phyloP scores from a whole-genome alignment of 2,888 invertebrate species.

The Oligia strigilis region DNA sequence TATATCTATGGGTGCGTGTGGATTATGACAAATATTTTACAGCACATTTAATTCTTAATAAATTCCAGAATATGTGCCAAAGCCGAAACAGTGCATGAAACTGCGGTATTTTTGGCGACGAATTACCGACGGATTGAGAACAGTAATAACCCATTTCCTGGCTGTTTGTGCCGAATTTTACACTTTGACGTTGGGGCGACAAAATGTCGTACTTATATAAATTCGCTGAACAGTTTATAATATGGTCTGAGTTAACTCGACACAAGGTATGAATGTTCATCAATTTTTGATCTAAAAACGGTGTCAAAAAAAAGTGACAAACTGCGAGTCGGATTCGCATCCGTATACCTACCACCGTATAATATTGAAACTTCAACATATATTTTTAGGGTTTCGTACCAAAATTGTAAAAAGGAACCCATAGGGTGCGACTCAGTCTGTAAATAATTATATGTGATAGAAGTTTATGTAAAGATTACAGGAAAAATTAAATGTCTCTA shows the following conservation, averaged over 20 bases:
- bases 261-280: not conserved
- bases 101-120: conserved; percentile 17
- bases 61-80: conserved; percentile 7
- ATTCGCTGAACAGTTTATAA: not conserved
- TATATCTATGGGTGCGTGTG: not conserved
- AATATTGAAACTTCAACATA: too few species aligned
- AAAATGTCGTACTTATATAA: not conserved
- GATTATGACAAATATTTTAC: not conserved
- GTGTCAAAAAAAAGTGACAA: not conserved
- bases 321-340: too few species aligned
- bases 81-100: conserved; percentile 6
- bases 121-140: not conserved
- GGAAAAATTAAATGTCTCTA: too few species aligned
- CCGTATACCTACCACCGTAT: too few species aligned
- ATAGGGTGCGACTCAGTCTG: too few species aligned
- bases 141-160: conserved; percentile 28
- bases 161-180: not conserved
- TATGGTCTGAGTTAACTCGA: not conserved
- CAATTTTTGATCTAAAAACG: not conserved
- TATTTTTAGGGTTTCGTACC: too few species aligned
- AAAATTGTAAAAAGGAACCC: too few species aligned
- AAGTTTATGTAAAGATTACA: too few species aligned
- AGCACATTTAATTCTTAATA: not conserved
- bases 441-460: too few species aligned
- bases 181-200: not conserved